phyloP scores from a whole-genome alignment of 2,113 vertebrate species.

The Hemibagrus wyckioides region DNA sequence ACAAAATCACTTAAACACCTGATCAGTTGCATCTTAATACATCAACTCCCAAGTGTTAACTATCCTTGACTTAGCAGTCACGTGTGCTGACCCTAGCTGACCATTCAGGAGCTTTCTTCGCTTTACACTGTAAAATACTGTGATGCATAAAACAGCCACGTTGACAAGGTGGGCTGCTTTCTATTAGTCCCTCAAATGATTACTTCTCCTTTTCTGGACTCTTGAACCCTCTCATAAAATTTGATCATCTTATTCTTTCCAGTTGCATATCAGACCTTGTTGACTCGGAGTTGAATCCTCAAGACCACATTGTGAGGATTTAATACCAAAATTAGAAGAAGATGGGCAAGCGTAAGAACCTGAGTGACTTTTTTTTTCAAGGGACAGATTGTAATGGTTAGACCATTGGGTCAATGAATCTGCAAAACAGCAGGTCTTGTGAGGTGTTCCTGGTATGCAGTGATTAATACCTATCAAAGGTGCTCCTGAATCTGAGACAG shows the following conservation, averaged over 20 bases:
- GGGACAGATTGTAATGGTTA: too few species aligned
- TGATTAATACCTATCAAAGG: too few species aligned
- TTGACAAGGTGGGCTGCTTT: constrained; percentile 31
- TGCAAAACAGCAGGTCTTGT: too few species aligned
- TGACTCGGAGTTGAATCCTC: constrained; percentile 25
- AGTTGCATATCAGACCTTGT: constrained; percentile 56
- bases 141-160: background rate
- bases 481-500: too few species aligned
- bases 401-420: too few species aligned
- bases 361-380: too few species aligned
- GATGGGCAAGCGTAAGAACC: too few species aligned
- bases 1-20: background rate
- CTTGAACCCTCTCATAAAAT: constrained; percentile 65
- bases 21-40: background rate
- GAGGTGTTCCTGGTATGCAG: too few species aligned
- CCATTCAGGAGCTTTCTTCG: background rate
- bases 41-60: background rate
- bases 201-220: constrained; percentile 56
- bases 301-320: background rate
- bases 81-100: background rate
- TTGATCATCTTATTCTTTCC: constrained; percentile 68
- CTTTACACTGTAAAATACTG: background rate
- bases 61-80: background rate
- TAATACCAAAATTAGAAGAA: background rate
- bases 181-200: constrained; percentile 56